Conservation (phyloP, 92 coral and sea anemone genomes). For the Porites lobata region DNA sequence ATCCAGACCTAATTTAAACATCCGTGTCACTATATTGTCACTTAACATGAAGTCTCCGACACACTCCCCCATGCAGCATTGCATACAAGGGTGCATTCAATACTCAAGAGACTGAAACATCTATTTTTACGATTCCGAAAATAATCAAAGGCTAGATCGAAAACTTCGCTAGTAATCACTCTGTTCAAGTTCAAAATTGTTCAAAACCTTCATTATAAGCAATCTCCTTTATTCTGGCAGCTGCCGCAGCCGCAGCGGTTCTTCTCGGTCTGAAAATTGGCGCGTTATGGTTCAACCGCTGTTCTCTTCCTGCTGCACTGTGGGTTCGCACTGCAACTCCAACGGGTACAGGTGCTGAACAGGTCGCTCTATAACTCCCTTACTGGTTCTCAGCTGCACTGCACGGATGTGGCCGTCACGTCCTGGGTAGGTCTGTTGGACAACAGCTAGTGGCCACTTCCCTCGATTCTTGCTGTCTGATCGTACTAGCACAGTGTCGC, state of each 20-base stretch:
- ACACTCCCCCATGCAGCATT: not conserved
- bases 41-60: too few species aligned
- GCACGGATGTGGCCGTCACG: constrained; percentile 53
- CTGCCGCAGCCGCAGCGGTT: constrained; percentile 57
- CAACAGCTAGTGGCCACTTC: constrained; percentile 56
- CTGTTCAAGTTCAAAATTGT: constrained; percentile 6
- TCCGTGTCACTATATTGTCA: too few species aligned
- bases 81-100: constrained; percentile 4
- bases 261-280: constrained; percentile 37
- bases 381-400: constrained; percentile 44
- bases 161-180: constrained; percentile 1
- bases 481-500: constrained; percentile 53
- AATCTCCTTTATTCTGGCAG: constrained; percentile 46
- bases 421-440: constrained; percentile 38
- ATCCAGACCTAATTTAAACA: too few species aligned
- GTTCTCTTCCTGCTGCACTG: constrained; percentile 5
- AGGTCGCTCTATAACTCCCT: constrained; percentile 51
- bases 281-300: constrained; percentile 42
- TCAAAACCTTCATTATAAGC: constrained; percentile 21
- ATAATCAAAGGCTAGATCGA: not conserved
- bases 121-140: not conserved
- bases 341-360: constrained; percentile 57
- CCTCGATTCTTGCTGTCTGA: constrained; percentile 57
- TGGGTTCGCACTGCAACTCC: constrained; percentile 39
- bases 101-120: constrained; percentile 25